Evolutionary conservation across 2,797 vertebrate species (phyloP).

Genomic region (Liasis olivaceus): DNA sequence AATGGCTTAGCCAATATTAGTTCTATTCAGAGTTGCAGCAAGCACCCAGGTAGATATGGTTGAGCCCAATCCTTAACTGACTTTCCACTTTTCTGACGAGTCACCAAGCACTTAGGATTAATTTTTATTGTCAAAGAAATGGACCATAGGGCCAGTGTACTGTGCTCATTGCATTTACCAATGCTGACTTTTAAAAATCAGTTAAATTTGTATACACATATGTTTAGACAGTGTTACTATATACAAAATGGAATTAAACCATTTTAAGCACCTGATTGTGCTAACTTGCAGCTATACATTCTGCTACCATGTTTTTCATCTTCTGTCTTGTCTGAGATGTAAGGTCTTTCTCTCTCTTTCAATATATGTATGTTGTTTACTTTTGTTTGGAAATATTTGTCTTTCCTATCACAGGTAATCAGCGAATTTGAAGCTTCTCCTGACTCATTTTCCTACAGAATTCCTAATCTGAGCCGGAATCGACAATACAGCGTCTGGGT

Average conservation of each 20-base stretch:
- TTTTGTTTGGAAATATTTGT: conserved; percentile 71
- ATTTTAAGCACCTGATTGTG: conserved; percentile 13
- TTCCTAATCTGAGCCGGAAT: conserved; percentile 92
- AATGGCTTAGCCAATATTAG: background rate
- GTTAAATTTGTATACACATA: background rate
- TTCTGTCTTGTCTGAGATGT: conserved; percentile 25
- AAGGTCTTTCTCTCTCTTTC: background rate
- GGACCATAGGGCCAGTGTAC: background rate
- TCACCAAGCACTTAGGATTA: background rate
- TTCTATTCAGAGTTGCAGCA: background rate
- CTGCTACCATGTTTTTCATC: conserved; percentile 22
- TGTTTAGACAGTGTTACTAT: conserved; percentile 12
- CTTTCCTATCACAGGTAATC: conserved; percentile 88
- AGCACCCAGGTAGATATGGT: background rate
- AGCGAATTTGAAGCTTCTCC: conserved; percentile 98
- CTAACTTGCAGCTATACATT: background rate
- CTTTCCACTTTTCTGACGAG: background rate
- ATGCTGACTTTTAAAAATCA: conserved; percentile 6
- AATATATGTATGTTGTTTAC: conserved; percentile 34
- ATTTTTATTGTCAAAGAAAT: conserved; percentile 28
- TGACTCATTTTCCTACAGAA: conserved; percentile 91
- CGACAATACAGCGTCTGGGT: conserved; percentile 98
- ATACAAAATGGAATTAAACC: conserved; percentile 17
- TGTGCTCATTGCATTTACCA: background rate
- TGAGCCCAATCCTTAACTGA: background rate